Conservation (phyloP, 2,888 invertebrate species). For the Corythucha ciliata region DNA sequence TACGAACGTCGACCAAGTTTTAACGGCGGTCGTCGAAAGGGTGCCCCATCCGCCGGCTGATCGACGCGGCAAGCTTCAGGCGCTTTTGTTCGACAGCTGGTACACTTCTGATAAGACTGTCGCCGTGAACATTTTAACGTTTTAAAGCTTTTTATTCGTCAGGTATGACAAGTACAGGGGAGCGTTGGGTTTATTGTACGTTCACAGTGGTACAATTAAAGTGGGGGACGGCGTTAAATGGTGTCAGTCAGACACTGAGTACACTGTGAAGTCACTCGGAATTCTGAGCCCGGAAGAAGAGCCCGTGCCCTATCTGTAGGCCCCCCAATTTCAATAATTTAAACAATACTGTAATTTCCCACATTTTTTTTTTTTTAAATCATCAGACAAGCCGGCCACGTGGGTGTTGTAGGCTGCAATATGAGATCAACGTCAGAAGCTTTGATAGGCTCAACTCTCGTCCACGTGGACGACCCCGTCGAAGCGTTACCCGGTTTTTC, state of each 20-base stretch:
- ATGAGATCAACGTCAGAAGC: constrained; percentile 67
- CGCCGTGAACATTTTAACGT: constrained; percentile 52
- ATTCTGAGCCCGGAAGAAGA: constrained; percentile 69
- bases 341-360: too few relatives aligned
- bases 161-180: constrained; percentile 75
- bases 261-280: constrained; percentile 69
- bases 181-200: constrained; percentile 63
- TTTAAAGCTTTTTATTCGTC: constrained; percentile 77
- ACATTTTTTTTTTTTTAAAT: constrained; percentile 2
- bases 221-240: constrained; percentile 69
- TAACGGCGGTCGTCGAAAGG: constrained; percentile 66
- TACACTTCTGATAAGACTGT: too few relatives aligned
- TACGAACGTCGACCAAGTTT: constrained; percentile 64
- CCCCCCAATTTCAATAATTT: too few relatives aligned
- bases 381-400: constrained; percentile 73
- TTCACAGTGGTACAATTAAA: constrained; percentile 64
- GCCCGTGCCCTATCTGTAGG: constrained; percentile 53
- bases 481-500: constrained; percentile 56
- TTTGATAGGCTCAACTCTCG: constrained; percentile 65
- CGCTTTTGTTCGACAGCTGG: constrained; percentile 88
- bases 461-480: constrained; percentile 45
- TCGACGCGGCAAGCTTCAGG: constrained; percentile 56
- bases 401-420: constrained; percentile 76
- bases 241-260: constrained; percentile 57
- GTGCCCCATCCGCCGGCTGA: constrained; percentile 64